Base-by-base conservation (phyloP, 2,888 invertebrate genomes). In the Koerneria pararmatus region DNA sequence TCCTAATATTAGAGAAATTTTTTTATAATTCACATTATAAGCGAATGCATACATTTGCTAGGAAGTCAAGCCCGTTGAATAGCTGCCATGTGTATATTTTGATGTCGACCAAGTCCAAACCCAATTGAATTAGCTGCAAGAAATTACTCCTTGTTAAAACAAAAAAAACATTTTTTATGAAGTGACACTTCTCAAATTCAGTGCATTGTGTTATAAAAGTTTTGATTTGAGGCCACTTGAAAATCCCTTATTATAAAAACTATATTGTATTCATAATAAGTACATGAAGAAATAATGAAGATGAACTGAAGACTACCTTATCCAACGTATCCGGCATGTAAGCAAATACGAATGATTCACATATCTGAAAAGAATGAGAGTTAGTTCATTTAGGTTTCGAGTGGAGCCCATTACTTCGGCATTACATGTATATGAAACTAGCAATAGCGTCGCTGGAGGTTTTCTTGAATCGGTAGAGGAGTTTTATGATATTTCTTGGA, bases 11-110 rank as follows among this genome's bases (percentile, higher is more conserved):
- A n/a, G n/a, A 41, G 46, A 41, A 15, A 41, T 41, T 41, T n/a
- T 11, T 41, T n/a, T 41, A 41, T n/a, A 11, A 41, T 41, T 41
- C n/a, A 15, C n/a, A 15, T 15, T 15, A 41, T 11, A 41, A 41
- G n/a, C 11, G 11, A 51, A 56, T 22, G n/a, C 56, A 15, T 3
- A 71, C 73, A n/a, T 37, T 31, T 19, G 66, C 51, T 3, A 73
- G 62, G 58, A 69, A 68, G 41, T 66, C 41, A 46, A 72, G 67
- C 31, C 72, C 74, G 48, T 75, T 72, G 69, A 74, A 74, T 4
- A 74, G 60, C 62, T 74, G 74, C 74, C 74, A 74, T 15, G 72
- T 67, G 65, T 75, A 74, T 22, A 74, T 54, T 68, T 74, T 74
- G 31, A 66, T 64, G 51, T 74, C 74, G 24, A 69, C 41, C 37